Base-by-base conservation (phyloP, 2,113 vertebrate species). In the Xiphophorus maculatus region DNA sequence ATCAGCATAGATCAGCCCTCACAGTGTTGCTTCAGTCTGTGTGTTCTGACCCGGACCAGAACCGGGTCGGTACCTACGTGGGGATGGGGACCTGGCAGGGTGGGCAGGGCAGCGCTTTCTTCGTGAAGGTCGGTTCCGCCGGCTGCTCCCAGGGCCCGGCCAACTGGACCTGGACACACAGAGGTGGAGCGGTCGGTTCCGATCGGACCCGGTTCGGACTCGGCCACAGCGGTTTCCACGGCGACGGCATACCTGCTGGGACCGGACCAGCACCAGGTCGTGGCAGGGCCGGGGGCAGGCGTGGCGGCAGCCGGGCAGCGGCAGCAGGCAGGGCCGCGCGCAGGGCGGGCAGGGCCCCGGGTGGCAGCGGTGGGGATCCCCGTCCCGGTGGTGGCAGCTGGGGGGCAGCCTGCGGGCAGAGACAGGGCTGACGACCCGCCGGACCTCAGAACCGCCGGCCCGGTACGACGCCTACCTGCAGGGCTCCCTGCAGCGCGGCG, bases 91-190 rank as follows among this genome's bases (percentile, higher is more conserved):
- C 95, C 63, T 94, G 86, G 91, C 97, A 99, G 0, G 95, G 95
- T 2, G 96, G 94, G 80, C 97, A 99, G 0, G 97, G 97, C 62
- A 98, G 87, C 15, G 96, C 95, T 71, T 94, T 96, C 70, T 94
- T 94, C 83, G 97, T 93, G 84, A 97, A 97, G 1, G 92, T 91
- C 1, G 97, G 97, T 61, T 95, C 94, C 5, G 94, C 78, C 1
- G 93, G 94, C 80, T 98, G 96, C 10, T 98, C 97, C 97, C 97
- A 99, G 1, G 97, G 97, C 5, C 96, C 97, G 1, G 96, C 94
- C 32, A 96, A 91, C 86, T 95, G 95, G 69, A 94, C 95, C 97
- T 98, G 2, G 66, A 48, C n/a, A 42, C 58, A 76, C n/a, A 86
- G 33, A 81, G 4, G 15, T 9, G 63, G 32, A 33, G 40, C 44